These are phyloP conservation scores for Loriculus beryllinus DNA, from an alignment of 2,797 vertebrate species.

Conservation along the genomic window DNA sequence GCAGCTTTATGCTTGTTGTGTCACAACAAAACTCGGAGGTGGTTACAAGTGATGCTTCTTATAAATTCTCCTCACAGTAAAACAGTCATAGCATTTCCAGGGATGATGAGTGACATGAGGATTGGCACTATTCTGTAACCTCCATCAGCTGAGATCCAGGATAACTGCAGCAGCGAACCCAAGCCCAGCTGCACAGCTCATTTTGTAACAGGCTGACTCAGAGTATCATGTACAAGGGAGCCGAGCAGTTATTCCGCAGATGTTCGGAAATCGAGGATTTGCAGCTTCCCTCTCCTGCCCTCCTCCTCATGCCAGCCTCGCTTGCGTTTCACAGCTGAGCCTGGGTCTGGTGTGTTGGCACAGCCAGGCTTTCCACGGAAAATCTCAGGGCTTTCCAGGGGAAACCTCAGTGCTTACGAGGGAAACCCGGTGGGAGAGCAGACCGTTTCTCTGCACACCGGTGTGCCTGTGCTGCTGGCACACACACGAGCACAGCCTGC, in stretches of 20 bases:
- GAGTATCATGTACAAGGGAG: rapidly evolving
- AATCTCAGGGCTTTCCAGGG: neutral
- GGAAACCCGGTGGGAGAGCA: neutral
- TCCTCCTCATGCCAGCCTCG: neutral
- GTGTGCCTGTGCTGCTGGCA: neutral
- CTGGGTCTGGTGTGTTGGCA: neutral
- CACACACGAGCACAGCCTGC: too few relatives aligned
- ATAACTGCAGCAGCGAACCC: rapidly evolving
- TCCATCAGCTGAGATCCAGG: neutral
- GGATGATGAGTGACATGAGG: neutral
- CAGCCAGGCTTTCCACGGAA: neutral
- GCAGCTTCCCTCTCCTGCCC: neutral
- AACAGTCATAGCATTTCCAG: rapidly evolving
- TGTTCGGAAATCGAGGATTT: rapidly evolving
- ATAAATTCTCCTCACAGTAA: rapidly evolving
- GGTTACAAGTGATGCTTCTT: neutral
- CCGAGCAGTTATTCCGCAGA: neutral
- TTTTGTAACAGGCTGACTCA: rapidly evolving
- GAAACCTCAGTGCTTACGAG: neutral
- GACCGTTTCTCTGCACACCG: neutral
- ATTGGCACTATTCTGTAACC: rapidly evolving
- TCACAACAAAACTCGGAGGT: neutral
- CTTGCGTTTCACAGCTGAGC: neutral
- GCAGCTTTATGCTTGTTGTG: neutral
- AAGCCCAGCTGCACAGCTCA: rapidly evolving